Evolutionary conservation across 2,113 vertebrate species (phyloP).

Genomic region (Glareola pratincola): DNA sequence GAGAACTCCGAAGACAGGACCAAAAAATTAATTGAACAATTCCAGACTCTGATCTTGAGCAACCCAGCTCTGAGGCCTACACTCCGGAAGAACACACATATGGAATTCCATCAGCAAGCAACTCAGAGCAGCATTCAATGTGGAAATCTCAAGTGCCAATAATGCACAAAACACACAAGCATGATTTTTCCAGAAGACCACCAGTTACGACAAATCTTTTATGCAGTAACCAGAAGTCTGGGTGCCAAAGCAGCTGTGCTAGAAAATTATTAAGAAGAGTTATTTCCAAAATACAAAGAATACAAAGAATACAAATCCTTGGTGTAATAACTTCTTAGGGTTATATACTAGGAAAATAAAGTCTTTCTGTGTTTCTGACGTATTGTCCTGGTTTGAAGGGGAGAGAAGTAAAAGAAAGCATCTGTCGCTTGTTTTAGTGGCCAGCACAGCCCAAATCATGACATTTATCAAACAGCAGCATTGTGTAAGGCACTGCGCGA

Average conservation of each 20-base stretch:
- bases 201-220: accelerated
- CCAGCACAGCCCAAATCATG: neutral
- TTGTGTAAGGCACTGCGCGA: accelerated
- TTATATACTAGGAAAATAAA: neutral
- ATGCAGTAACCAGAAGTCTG: neutral
- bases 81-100: neutral
- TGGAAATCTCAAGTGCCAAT: neutral
- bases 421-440: neutral
- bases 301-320: no score
- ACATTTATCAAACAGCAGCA: neutral
- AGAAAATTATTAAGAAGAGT: neutral
- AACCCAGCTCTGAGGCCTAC: neutral
- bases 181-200: neutral
- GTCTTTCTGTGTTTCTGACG: neutral
- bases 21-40: neutral
- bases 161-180: neutral
- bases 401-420: neutral
- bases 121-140: neutral
- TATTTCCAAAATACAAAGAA: neutral
- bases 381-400: neutral
- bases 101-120: neutral
- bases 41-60: neutral
- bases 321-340: no score
- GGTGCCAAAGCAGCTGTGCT: neutral
- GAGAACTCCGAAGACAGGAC: accelerated